Evolutionary conservation across 2,797 vertebrate genomes (phyloP).

Genomic region (Kryptolebias ocellatus): DNA sequence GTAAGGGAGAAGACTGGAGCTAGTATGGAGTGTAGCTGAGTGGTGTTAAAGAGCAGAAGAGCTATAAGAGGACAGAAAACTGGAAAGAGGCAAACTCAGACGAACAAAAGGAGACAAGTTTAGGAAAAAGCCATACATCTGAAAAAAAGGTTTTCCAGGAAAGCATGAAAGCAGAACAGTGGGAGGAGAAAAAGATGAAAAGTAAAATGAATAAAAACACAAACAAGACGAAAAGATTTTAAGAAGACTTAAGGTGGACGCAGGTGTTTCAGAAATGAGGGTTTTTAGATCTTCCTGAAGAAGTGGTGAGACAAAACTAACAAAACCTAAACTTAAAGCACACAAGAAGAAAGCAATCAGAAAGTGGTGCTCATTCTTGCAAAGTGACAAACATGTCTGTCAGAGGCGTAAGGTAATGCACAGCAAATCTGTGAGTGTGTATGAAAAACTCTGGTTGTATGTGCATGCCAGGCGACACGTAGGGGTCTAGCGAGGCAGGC

Average conservation of each 20-base stretch:
- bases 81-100: slow-evolving; percentile 1
- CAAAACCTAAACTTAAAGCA: slow-evolving; percentile 10
- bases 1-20: slow-evolving; percentile 10
- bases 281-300: neutral
- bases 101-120: neutral
- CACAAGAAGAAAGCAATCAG: slow-evolving; percentile 45
- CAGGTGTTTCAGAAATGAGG: neutral
- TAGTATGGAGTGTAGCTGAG: neutral
- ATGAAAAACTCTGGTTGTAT: slow-evolving; percentile 6
- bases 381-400: slow-evolving; percentile 59
- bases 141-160: neutral
- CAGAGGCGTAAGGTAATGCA: slow-evolving; percentile 49
- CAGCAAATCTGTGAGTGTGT: slow-evolving; percentile 40
- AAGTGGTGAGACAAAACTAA: neutral
- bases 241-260: neutral
- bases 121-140: neutral
- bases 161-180: slow-evolving; percentile 1
- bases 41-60: slow-evolving; percentile 20
- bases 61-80: slow-evolving; percentile 46
- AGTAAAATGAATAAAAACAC: neutral
- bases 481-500: slow-evolving; percentile 87
- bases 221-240: neutral
- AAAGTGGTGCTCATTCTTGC: slow-evolving; percentile 38
- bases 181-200: slow-evolving; percentile 11
- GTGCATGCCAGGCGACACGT: slow-evolving; percentile 58